Base-by-base conservation (phyloP, 2,888 invertebrate species). In the Amphiduros pacificus region DNA sequence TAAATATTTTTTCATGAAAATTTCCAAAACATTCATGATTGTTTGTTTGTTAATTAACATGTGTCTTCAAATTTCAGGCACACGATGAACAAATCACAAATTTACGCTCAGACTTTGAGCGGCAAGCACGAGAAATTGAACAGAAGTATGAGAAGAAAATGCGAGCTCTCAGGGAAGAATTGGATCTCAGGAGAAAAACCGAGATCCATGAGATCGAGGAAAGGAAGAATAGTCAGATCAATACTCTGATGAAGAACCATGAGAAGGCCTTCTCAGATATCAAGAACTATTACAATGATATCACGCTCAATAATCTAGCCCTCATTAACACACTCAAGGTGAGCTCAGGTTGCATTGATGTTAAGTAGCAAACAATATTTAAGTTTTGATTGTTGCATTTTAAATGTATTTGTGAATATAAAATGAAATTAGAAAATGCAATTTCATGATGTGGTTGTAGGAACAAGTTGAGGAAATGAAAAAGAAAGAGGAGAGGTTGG, bases 231-330 rank as follows among this genome's bases (percentile, higher is more conserved):
- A 88, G 88, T 55, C 94, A 94, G 78, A 88, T 95, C 3, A 87
- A 89, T 11, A 89, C 89, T 41, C 83, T 96, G 63, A 91, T 92
- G 67, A 80, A 81, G 70, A 89, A 90, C 74, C 94, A 97, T 76
- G 93, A 93, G 67, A 88, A 88, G 71, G 90, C 92, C 0, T 93
- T 94, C 78, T 87, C 88, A 49, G 93, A 95, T 79, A 89, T 96
- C 84, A 95, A 94, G 81, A 92, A 91, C 81, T 96, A 95, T 83
- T 97, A 95, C 77, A 94, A 94, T 75, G 94, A 95, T 74, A 94
- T 96, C 57, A 94, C 94, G 0, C 85, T 94, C 17, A 95, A 95
- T 81, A 96, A 96, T 83, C 85, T 96, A 68, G 92, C 93, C 0
- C 85, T 96, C 1, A 95, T 96, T 63, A 91, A 91, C 77, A 91